These are phyloP conservation scores for Microcebus jonahi DNA, from an alignment of 2,113 vertebrate species.

Conservation along the genomic window DNA sequence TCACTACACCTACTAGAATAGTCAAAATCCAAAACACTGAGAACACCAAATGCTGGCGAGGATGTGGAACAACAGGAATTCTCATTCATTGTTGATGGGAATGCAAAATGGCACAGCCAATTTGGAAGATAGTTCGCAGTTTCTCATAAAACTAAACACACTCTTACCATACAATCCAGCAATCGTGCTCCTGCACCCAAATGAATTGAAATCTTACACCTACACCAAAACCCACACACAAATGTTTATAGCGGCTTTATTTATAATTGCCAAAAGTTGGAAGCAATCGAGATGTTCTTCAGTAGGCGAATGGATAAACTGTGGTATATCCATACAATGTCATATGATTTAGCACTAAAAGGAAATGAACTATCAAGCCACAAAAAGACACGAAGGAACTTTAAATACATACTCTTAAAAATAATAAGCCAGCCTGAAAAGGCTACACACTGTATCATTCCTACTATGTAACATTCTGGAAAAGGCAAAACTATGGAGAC, in stretches of 20 bases:
- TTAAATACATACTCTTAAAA: neutral
- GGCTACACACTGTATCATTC: neutral
- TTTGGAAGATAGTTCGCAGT: neutral
- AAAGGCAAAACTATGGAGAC: neutral
- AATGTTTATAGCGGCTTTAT: neutral
- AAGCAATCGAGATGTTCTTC: neutral
- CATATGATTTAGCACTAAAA: neutral
- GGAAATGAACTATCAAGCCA: neutral
- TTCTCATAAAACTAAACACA: neutral
- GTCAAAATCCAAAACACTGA: neutral
- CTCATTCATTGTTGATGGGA: neutral
- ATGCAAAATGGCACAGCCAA: neutral
- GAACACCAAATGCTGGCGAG: neutral
- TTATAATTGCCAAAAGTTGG: neutral
- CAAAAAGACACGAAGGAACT: neutral
- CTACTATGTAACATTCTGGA: neutral
- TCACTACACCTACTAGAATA: neutral
- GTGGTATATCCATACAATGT: neutral
- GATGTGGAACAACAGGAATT: neutral
- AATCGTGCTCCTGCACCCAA: neutral
- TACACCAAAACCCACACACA: neutral
- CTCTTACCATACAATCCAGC: neutral
- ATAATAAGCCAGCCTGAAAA: neutral
- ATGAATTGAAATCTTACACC: neutral
- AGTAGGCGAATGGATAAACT: neutral